Conservation (phyloP, 2,113 vertebrate species). For the Rhinopithecus roxellana region DNA sequence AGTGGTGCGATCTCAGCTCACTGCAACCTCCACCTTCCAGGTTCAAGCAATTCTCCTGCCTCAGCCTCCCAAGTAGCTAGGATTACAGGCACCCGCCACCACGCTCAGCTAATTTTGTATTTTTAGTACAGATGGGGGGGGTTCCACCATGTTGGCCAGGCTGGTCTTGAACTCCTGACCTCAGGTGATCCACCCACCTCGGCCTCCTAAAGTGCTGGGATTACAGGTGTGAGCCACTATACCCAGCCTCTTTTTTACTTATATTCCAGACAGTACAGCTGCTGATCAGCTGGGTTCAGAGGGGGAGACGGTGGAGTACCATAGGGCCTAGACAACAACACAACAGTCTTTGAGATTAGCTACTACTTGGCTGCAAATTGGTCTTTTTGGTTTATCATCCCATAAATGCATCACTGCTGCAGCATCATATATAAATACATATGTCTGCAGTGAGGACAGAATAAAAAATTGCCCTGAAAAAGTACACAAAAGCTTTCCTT, state of each 20-base stretch:
- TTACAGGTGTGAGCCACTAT: too few species aligned
- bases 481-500: neutral
- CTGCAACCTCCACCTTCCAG: too few species aligned
- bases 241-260: neutral
- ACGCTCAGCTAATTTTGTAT: too few species aligned
- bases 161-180: too few species aligned
- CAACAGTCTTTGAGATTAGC: neutral
- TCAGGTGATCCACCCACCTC: too few species aligned
- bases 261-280: neutral
- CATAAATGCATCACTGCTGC: neutral
- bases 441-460: neutral
- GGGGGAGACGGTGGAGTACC: rapidly evolving
- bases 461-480: neutral
- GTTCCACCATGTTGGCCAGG: too few species aligned
- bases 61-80: too few species aligned
- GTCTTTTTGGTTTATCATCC: neutral
- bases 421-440: neutral
- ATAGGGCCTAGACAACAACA: neutral
- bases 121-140: too few species aligned
- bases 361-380: neutral
- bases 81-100: too few species aligned
- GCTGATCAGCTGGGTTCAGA: neutral
- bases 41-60: too few species aligned
- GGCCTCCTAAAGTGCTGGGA: too few species aligned
- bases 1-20: too few species aligned